These are phyloP conservation scores for Poeciliopsis paucimaculata DNA, from an alignment of 2,797 vertebrate genomes.

Conservation along the genomic window DNA sequence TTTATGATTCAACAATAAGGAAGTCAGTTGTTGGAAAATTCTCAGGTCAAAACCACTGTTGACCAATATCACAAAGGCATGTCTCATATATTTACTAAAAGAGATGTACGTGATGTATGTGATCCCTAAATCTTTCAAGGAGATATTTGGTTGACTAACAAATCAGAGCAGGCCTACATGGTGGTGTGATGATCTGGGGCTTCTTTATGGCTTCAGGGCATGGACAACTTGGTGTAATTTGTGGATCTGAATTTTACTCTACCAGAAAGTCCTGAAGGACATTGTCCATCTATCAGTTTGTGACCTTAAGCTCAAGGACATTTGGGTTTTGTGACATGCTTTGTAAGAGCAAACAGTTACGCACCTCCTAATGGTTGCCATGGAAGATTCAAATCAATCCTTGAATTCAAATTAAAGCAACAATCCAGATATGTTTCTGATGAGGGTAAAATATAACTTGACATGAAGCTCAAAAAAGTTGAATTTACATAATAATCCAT, in stretches of 20 bases:
- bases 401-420: too few relatives aligned
- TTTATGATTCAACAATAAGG: not conserved
- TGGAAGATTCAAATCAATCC: too few relatives aligned
- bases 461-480: too few relatives aligned
- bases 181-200: not conserved
- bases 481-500: too few relatives aligned
- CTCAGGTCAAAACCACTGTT: not conserved
- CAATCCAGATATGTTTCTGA: too few relatives aligned
- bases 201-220: not conserved
- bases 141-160: not conserved
- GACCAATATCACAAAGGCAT: not conserved
- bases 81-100: not conserved
- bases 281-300: not conserved
- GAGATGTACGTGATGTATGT: not conserved
- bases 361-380: not conserved
- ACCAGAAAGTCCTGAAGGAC: not conserved
- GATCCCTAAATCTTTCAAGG: not conserved
- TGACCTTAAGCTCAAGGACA: not conserved
- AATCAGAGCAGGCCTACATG: not conserved
- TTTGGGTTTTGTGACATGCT: not conserved
- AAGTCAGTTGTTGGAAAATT: not conserved
- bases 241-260: not conserved
- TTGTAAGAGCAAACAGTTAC: too few relatives aligned
- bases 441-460: too few relatives aligned
- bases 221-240: not conserved